Evolutionary conservation across 2,797 vertebrate species (phyloP), one percentile per base, ranked within the genome.

Genomic region (Enteromius fasciolatus): DNA sequence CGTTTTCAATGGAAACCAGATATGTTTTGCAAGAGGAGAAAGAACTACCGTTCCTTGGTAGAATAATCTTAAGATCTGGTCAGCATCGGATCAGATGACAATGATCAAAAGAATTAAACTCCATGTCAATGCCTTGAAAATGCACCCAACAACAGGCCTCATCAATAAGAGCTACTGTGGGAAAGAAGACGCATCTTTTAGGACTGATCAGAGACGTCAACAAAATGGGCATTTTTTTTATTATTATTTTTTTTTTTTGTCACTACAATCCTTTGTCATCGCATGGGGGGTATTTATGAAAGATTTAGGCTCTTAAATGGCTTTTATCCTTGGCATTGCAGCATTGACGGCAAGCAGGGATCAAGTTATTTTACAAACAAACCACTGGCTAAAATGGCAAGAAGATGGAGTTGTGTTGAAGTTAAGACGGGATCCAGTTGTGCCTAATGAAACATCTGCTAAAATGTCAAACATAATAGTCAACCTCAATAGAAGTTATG

Each of bases 301-400:
- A 36, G 15, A 66, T 36, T 15, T 78, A 48, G 31, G 18, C 18
- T 64, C 75, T 78, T 76, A 59, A 61, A 59, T 44, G 50, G n/a
- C 15, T 59, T 57, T 4, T 59, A 23, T 57, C 20, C 3, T 74
- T 59, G 52, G 41, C 28, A 48, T 78, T 78, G 18, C 76, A 15
- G 41, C 25, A 33, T 5, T 66, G 76, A 33, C 6, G 12, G 23
- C 61, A 61, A 64, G 44, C 59, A 66, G 41, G 18, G 76, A 78
- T n/a, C 28, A 20, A 20, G 11, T 78, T 46, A 28, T 20, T 33
- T 14, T 14, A 36, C 28, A 50, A 36, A 41, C 11, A 78, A 50
- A 1, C 28, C 39, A 31, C 4, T 66, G 57, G n/a, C 76, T 66
- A 18, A 66, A 66, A 36, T n/a, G 76, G 76, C 52, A 75, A 12